phyloP scores from a whole-genome alignment of 2,113 vertebrate species.

The Dasyornis broadbenti region DNA sequence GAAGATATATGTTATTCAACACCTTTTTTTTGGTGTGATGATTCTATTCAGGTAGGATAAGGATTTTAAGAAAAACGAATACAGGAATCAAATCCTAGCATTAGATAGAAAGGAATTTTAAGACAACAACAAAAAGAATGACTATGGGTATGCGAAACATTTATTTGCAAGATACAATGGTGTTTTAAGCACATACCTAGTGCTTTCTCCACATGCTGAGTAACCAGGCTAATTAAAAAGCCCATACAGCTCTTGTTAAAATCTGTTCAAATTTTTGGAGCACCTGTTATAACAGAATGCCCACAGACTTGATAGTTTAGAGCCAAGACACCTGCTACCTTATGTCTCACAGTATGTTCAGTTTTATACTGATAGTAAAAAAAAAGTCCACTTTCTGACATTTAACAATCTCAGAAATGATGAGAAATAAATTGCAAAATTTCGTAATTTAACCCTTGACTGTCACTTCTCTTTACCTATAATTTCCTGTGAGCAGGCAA shows the following conservation, averaged over 20 bases:
- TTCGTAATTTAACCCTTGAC: constrained; percentile 72
- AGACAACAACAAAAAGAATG: constrained; percentile 47
- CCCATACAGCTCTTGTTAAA: constrained; percentile 80
- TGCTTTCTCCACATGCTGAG: constrained; percentile 80
- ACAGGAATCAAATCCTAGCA: constrained; percentile 24
- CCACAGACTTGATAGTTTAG: constrained; percentile 82
- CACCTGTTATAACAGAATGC: constrained; percentile 86
- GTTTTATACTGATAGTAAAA: constrained; percentile 79
- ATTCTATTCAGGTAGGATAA: constrained; percentile 21
- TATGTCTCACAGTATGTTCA: constrained; percentile 83
- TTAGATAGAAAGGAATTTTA: constrained; percentile 52
- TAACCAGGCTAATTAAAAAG: constrained; percentile 85
- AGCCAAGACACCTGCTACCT: constrained; percentile 85
- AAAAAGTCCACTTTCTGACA: constrained; percentile 78
- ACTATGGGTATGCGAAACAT: constrained; percentile 63
- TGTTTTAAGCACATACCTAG: constrained; percentile 80
- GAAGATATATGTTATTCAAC: neutral
- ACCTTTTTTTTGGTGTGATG: neutral
- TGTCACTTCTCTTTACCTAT: constrained; percentile 55
- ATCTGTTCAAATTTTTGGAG: constrained; percentile 83
- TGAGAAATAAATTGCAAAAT: constrained; percentile 75
- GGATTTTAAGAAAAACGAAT: constrained; percentile 12
- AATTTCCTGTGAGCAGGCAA: constrained; percentile 16
- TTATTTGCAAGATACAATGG: constrained; percentile 76
- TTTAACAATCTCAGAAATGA: constrained; percentile 77